These are phyloP conservation scores for Bombylius discolor DNA, from an alignment of 2,888 invertebrate species.

Conservation along the genomic window DNA sequence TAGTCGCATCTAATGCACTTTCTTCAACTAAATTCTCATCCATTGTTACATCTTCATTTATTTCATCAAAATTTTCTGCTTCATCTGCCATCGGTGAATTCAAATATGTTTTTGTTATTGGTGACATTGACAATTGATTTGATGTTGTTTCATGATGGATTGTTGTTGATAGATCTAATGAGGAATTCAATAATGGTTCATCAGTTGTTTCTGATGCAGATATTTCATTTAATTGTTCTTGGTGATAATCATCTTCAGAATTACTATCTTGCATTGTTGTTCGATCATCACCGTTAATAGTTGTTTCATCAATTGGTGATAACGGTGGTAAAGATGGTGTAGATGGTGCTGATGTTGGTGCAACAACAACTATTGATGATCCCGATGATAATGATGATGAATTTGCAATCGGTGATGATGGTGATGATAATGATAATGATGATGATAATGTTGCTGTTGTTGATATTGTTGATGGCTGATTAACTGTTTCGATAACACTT, in stretches of 20 bases:
- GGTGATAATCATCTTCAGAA: too few relatives aligned
- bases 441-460: slow-evolving; percentile 10
- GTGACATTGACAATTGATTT: not conserved
- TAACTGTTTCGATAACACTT: not conserved
- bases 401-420: slow-evolving; percentile 24
- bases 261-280: too few relatives aligned
- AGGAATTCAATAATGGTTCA: not conserved
- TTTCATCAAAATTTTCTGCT: not conserved
- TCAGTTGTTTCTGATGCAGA: slow-evolving; percentile 6
- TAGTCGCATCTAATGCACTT: not conserved
- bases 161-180: not conserved
- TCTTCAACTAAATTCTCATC: too few relatives aligned
- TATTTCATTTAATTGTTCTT: slow-evolving; percentile 11
- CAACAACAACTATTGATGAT: slow-evolving; percentile 13
- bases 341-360: slow-evolving; percentile 12
- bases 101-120: not conserved
- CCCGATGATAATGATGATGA: slow-evolving; percentile 13
- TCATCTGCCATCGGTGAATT: not conserved
- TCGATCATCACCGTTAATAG: not conserved
- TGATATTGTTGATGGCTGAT: not conserved
- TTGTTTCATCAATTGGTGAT: slow-evolving; percentile 14
- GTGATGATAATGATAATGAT: slow-evolving; percentile 15
- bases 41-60: not conserved
- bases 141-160: not conserved
- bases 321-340: not conserved